Evolutionary conservation across 2,797 vertebrate genomes (phyloP), one percentile per base, ranked within the genome.

Genomic region (Rhinichthys osculus): DNA sequence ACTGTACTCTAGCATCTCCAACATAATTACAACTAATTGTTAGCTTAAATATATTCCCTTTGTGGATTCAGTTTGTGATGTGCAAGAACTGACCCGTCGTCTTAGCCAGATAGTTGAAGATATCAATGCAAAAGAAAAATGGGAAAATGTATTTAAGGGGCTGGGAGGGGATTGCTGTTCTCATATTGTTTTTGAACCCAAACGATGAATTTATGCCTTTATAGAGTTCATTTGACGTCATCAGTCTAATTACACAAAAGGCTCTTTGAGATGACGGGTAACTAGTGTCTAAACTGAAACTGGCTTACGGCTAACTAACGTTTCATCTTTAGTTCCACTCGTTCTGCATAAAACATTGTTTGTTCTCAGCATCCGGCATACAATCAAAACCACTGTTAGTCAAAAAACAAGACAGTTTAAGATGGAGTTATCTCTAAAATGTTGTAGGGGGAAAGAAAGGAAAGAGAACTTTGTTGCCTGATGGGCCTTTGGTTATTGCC

Each of bases 241-340:
- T 94, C 90, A 91, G 93, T 92, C 93, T 92, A 89, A 88, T 91
- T 92, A 93, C 92, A 99, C 97, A 98, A 99, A 97, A 96, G 91
- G 89, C 89, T 87, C 97, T 97, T 98, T 89, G 93, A 96, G 94
- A 92, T 90, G 91, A 93, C 92, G 94, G 92, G 93, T 94, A 96
- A 95, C 95, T 94, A 94, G 96, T 97, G 97, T 97, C 94, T 95
- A 94, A 96, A 96, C 94, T 94, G 92, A 94, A 96, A 96, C 95
- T 96, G 81, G 97, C 98, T 97, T 94, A 95, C 95, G 97, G 98
- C 97, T 90, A 95, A 94, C 92, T 95, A 91, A 92, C 95, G 95
- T 98, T 99, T 98, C 96, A 98, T 97, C 97, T 98, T 99, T 99
- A 95, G 96, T 99, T 99, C 96, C 97, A 96, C 96, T 96, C 94